A percentile compares a stretch with the other conserved stretches of the same genome.
phyloP scores from a whole-genome alignment of 2,888 invertebrate genomes.

The Petrophora chlorosata region DNA sequence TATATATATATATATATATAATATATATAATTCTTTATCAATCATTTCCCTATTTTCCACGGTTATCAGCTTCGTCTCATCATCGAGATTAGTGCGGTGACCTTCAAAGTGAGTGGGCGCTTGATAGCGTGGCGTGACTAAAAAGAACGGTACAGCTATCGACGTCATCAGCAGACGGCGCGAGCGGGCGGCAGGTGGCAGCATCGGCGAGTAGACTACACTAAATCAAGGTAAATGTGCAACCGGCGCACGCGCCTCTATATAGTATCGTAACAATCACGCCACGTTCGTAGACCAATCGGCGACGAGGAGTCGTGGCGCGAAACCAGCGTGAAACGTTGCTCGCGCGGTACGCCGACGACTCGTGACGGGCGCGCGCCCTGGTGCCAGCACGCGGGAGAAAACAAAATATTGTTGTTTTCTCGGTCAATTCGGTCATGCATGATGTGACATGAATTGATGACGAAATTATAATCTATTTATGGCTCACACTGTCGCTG shows the following conservation, averaged over 20 bases:
- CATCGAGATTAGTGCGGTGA: slow-evolving; percentile 49
- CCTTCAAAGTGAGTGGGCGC: slow-evolving; percentile 54
- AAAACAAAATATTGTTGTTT: too few relatives aligned
- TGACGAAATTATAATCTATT: slow-evolving; percentile 45
- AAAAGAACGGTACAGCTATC: slow-evolving; percentile 51
- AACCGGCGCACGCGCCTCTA: slow-evolving; percentile 43
- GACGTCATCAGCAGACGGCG: slow-evolving; percentile 50
- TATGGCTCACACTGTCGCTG: slow-evolving; percentile 35
- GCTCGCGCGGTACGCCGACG: slow-evolving; percentile 11
- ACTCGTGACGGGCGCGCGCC: slow-evolving; percentile 30
- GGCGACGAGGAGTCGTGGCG: slow-evolving; percentile 54
- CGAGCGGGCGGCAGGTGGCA: slow-evolving; percentile 54
- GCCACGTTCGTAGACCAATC: slow-evolving; percentile 72
- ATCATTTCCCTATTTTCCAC: slow-evolving; percentile 16
- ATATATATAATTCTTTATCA: not conserved
- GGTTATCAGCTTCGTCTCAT: slow-evolving; percentile 33
- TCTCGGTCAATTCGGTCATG: too few relatives aligned
- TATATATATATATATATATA: too few relatives aligned
- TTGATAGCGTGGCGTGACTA: slow-evolving; percentile 39
- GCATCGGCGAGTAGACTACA: slow-evolving; percentile 49
- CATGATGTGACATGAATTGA: slow-evolving; percentile 30
- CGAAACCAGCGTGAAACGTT: slow-evolving; percentile 43
- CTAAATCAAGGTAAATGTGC: not conserved
- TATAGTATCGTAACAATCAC: slow-evolving; percentile 59
- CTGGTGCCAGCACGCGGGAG: slow-evolving; percentile 6